Conservation (phyloP, 2,888 invertebrate species). For the Noctua fimbriata region DNA sequence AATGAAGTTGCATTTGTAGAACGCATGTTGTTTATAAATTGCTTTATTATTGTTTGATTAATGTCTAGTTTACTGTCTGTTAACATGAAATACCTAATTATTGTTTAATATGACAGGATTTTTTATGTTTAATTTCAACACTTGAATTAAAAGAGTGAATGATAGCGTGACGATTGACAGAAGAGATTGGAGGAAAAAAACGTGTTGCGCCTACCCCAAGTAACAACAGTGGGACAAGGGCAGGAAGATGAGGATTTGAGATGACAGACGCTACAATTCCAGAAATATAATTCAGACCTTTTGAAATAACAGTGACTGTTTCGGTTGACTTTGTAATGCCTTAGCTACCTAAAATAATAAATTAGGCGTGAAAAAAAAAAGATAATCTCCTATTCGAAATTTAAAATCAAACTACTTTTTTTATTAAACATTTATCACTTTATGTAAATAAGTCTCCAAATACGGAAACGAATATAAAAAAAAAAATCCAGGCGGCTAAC, state of each 20-base stretch:
- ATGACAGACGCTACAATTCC: not conserved
- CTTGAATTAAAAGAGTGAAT: not conserved
- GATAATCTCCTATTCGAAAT: not conserved
- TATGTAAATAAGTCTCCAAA: conserved; percentile 13
- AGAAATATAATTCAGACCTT: not conserved
- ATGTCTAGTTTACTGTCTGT: not conserved
- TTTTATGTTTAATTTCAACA: not conserved
- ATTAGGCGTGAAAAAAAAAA: not conserved
- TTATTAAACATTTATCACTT: conserved; percentile 15
- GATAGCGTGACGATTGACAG: no score
- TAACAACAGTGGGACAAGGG: no score
- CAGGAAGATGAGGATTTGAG: no score
- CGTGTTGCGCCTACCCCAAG: no score
- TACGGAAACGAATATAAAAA: conserved; percentile 5
- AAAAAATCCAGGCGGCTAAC: conserved; percentile 5
- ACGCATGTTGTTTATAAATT: conserved; percentile 28
- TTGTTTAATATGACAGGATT: not conserved
- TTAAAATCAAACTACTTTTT: conserved; percentile 16
- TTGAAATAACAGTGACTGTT: not conserved
- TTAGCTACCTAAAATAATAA: not conserved
- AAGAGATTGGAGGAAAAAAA: no score
- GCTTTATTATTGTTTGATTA: conserved; percentile 28
- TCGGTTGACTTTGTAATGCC: not conserved
- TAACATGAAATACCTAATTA: conserved; percentile 6
- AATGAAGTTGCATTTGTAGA: conserved; percentile 13